These are phyloP conservation scores for Hippocampus guttulatus DNA, from an alignment of 2,113 vertebrate species.

Conservation along the genomic window DNA sequence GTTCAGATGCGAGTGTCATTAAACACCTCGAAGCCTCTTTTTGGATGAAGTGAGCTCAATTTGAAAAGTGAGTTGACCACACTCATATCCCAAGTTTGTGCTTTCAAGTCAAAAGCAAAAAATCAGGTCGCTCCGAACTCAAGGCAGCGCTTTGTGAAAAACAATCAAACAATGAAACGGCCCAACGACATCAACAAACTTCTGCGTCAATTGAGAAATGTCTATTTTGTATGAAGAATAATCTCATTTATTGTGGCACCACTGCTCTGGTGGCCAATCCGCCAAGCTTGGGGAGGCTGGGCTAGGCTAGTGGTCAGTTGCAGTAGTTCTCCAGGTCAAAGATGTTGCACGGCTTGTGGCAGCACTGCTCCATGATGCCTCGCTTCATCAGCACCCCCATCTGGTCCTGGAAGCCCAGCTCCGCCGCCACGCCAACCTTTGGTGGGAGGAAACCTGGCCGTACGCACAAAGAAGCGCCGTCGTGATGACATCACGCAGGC, in stretches of 20 bases:
- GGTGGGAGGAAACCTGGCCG: conserved; percentile 56
- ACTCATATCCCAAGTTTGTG: no score
- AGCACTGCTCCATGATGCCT: conserved; percentile 89
- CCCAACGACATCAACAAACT: background rate
- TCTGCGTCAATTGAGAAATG: conserved; percentile 49
- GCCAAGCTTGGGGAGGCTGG: background rate
- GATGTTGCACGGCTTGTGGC: conserved; percentile 80
- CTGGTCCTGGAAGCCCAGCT: conserved; percentile 62
- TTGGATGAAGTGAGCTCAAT: no score
- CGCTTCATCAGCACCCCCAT: conserved; percentile 74
- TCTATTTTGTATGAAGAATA: conserved; percentile 71
- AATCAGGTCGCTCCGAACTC: no score
- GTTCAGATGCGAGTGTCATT: no score
- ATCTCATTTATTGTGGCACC: conserved; percentile 29
- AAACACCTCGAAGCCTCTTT: no score
- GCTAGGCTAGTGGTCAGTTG: conserved; percentile 67
- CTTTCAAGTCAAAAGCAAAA: no score
- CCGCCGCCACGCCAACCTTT: conserved; percentile 55
- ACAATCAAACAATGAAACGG: background rate
- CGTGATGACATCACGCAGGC: background rate
- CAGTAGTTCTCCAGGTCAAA: conserved; percentile 91
- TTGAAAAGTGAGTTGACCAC: no score
- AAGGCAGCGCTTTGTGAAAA: no score
- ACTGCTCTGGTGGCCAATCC: conserved; percentile 11
- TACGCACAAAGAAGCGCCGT: background rate